phyloP scores from a whole-genome alignment of 2,888 invertebrate genomes.

The Halocaridina rubra region DNA sequence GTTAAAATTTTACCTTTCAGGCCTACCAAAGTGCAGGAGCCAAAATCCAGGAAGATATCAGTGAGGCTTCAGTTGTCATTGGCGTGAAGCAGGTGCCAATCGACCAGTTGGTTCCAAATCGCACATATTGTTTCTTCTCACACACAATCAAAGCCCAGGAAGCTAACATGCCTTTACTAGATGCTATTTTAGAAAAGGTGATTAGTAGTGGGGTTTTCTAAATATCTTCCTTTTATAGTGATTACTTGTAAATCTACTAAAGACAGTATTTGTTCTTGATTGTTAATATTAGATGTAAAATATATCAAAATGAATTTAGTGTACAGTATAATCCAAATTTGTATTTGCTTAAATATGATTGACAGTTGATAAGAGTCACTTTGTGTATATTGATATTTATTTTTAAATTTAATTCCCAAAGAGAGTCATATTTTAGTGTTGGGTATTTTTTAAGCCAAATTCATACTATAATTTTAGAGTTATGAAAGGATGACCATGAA shows the following conservation, averaged over 20 bases:
- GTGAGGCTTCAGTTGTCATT: conserved; percentile 94
- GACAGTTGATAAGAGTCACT: too few species aligned
- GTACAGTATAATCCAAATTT: too few species aligned
- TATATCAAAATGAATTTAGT: background rate
- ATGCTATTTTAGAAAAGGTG: conserved; percentile 92
- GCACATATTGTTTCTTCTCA: conserved; percentile 98
- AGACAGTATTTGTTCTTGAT: background rate
- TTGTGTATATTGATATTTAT: too few species aligned
- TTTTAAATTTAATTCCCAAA: too few species aligned
- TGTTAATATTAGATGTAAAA: background rate
- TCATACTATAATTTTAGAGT: too few species aligned
- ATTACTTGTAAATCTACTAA: too few species aligned
- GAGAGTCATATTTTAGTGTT: too few species aligned
- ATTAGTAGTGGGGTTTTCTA: background rate
- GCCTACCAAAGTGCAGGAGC: conserved; percentile 94
- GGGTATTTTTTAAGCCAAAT: too few species aligned
- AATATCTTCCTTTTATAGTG: background rate
- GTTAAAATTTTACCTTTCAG: conserved; percentile 69
- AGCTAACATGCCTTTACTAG: conserved; percentile 95
- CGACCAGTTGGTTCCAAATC: conserved; percentile 91
- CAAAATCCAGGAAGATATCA: conserved; percentile 93
- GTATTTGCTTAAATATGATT: too few species aligned
- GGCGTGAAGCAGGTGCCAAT: conserved; percentile 97
- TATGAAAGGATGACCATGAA: too few species aligned
- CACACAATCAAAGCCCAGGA: conserved; percentile 99